Conservation (phyloP, 1,140 invertebrate genomes). For the Thalassaphorura encarpata region DNA sequence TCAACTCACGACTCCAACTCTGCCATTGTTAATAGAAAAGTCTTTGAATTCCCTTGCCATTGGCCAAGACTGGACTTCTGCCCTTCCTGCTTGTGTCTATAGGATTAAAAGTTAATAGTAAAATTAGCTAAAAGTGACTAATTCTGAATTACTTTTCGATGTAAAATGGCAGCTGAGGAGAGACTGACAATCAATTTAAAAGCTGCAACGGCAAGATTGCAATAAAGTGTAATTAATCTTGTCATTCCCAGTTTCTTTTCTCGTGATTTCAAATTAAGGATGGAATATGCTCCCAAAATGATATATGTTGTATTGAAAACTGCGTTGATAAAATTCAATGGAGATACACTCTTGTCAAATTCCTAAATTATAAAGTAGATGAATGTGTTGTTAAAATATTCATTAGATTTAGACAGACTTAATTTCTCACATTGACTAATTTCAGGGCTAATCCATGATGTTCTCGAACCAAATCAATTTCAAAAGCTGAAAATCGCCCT, state of each 20-base stretch:
- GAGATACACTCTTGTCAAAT: slow-evolving; percentile 21
- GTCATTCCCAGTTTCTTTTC: slow-evolving; percentile 1
- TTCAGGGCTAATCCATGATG: slow-evolving; percentile 28
- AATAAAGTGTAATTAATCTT: slow-evolving; percentile 10
- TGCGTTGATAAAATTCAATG: slow-evolving; percentile 22
- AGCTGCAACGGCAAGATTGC: slow-evolving; percentile 17
- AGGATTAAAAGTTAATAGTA: not conserved
- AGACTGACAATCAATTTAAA: slow-evolving; percentile 18
- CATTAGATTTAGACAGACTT: too few species aligned
- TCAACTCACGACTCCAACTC: not conserved
- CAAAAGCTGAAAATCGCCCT: slow-evolving; percentile 13
- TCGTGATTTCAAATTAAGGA: slow-evolving; percentile 9
- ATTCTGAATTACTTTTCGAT: slow-evolving; percentile 14
- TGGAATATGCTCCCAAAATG: slow-evolving; percentile 20
- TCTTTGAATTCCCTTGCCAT: slow-evolving; percentile 31
- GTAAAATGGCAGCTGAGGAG: slow-evolving; percentile 22
- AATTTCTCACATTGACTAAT: slow-evolving; percentile 14
- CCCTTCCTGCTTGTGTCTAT: slow-evolving; percentile 23
- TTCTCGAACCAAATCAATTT: slow-evolving; percentile 31
- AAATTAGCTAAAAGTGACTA: not conserved
- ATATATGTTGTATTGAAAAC: slow-evolving; percentile 23
- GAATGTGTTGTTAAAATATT: too few species aligned
- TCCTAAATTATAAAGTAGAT: too few species aligned
- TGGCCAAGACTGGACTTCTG: slow-evolving; percentile 28
- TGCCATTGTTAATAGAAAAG: not conserved